Evolutionary conservation across 2,888 invertebrate species (phyloP).

Genomic region (Apocheima hispidaria): DNA sequence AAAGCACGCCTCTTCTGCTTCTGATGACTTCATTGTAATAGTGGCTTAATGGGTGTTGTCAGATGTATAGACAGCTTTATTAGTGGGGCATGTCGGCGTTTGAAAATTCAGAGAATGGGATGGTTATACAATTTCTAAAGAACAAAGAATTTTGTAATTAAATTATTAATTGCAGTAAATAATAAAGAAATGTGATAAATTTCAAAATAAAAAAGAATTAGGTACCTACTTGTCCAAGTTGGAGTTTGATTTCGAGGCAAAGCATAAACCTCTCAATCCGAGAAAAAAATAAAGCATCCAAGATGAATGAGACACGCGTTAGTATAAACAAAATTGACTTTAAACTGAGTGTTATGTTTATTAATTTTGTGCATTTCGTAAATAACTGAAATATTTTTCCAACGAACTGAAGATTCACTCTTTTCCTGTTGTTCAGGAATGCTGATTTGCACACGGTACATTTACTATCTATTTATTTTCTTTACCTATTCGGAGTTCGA

Average conservation of each 20-base stretch:
- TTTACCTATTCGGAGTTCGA: conserved; percentile 20
- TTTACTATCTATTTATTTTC: conserved; percentile 30
- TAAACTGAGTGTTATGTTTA: conserved; percentile 32
- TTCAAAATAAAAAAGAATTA: neutral
- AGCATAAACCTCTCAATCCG: neutral
- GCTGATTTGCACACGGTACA: conserved; percentile 43
- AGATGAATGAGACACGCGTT: conserved; percentile 1
- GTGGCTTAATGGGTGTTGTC: conserved; percentile 46
- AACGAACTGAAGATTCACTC: conserved; percentile 33
- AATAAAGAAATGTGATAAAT: neutral
- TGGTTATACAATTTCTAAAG: conserved; percentile 2
- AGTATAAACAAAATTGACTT: conserved; percentile 27
- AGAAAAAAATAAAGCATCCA: neutral
- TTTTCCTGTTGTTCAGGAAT: conserved; percentile 38
- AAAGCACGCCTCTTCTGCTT: conserved; percentile 54
- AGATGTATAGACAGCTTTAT: conserved; percentile 43
- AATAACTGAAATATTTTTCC: conserved; percentile 35
- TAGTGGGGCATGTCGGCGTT: conserved; percentile 42
- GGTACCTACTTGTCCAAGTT: neutral
- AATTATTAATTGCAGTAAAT: neutral
- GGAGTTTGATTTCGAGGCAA: too few relatives aligned
- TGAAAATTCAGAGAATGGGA: conserved; percentile 20
- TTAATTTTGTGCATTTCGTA: conserved; percentile 31
- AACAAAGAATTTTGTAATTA: neutral
- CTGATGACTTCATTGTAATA: conserved; percentile 61